These are phyloP conservation scores for Syritta pipiens DNA, from an alignment of 2,888 invertebrate genomes.

Conservation along the genomic window DNA sequence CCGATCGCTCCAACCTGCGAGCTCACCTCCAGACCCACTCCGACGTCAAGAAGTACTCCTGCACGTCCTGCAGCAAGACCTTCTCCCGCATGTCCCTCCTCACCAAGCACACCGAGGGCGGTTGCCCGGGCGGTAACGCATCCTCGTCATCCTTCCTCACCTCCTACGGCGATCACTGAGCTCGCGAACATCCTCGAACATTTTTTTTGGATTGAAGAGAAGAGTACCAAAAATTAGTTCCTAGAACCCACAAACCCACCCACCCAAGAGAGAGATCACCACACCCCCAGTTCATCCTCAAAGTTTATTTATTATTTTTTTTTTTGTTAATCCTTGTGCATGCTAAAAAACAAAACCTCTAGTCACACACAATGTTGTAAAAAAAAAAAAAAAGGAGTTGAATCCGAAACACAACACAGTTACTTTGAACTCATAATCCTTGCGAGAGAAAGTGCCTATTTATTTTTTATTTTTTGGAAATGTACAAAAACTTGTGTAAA, in stretches of 20 bases:
- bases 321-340: conserved; percentile 47
- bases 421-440: conserved; percentile 60
- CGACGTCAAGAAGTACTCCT: conserved; percentile 98
- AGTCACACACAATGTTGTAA: conserved; percentile 65
- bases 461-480: conserved; percentile 33
- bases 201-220: conserved; percentile 44
- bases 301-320: conserved; percentile 32
- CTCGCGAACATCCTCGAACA: background rate
- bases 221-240: conserved; percentile 79
- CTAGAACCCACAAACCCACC: conserved; percentile 72
- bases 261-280: conserved; percentile 38
- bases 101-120: conserved; percentile 95
- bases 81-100: conserved; percentile 98
- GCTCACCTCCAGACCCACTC: conserved; percentile 99
- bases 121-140: conserved; percentile 83
- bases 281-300: conserved; percentile 6
- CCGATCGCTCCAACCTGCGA: conserved; percentile 96
- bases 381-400: conserved; percentile 26
- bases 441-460: conserved; percentile 65
- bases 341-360: conserved; percentile 50
- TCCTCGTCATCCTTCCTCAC: conserved; percentile 52
- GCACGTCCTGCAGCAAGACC: conserved; percentile 94
- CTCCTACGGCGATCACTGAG: conserved; percentile 55
- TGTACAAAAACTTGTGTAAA: conserved; percentile 63
- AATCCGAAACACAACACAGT: conserved; percentile 21